Evolutionary conservation across 1,140 invertebrate species (phyloP), one percentile per base, ranked within the genome.

Genomic region (Chymomyza costata): DNA sequence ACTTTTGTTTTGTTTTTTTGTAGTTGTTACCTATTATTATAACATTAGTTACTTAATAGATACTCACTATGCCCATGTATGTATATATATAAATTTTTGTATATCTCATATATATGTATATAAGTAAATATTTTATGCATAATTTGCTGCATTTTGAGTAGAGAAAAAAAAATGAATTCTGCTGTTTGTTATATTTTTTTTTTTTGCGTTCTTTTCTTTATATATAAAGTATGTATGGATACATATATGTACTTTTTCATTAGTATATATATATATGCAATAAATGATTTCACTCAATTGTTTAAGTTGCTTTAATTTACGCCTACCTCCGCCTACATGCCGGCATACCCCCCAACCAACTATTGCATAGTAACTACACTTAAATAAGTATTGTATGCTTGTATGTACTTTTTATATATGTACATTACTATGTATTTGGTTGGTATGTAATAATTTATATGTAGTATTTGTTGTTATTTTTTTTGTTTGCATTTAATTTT

Each of bases 371-470:
- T n/a, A n/a, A n/a, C n/a, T n/a, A n/a, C n/a, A n/a, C n/a, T n/a
- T n/a, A 25, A 25, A 3, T 25, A 71, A 73, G 67, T 71, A 70
- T 66, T 70, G 63, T 71, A 62, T 62, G 51, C 38, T 5, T 8
- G 8, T 8, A 25, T 25, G 21, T 25, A 25, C 21, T 25, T 8
- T 54, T 61, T 45, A 40, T 39, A 7, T 37, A 38, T 30, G 47
- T 41, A 16, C 37, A 63, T 48, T 17, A 43, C 38, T 61, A 45
- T 48, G 46, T 52, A 65, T 63, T 43, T 52, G 49, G 28, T 43
- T 52, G 49, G 28, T 46, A 8, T 46, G 43, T 34, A 41, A 35
- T 50, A 25, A 21, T 31, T 51, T 65, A 57, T 56, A 56, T 40
- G 44, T 44, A n/a, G n/a, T n/a, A n/a, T n/a, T n/a, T n/a, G n/a